Conservation (phyloP, 1,140 invertebrate genomes). For the Rhynchophorus ferrugineus region DNA sequence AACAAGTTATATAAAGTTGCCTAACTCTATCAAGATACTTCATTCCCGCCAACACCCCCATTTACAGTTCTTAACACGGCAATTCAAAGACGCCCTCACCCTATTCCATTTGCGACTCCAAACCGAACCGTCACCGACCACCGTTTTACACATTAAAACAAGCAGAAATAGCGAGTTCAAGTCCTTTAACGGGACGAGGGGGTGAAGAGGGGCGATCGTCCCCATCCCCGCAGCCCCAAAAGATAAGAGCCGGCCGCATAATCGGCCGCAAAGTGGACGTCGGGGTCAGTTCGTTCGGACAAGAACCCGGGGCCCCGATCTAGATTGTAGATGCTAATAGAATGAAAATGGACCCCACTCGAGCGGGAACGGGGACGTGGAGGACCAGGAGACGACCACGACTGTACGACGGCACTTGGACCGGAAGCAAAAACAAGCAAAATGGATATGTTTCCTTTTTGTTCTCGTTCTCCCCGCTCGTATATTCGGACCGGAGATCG, state of each 20-base stretch:
- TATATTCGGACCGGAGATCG: conserved; percentile 29
- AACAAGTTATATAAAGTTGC: too few species aligned
- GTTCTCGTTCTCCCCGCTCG: conserved; percentile 31
- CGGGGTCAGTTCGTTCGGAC: conserved; percentile 27
- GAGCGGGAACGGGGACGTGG: too few species aligned
- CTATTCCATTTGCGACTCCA: too few species aligned
- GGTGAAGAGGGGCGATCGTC: conserved; percentile 17
- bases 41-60: too few species aligned
- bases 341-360: too few species aligned
- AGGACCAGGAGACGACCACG: too few species aligned
- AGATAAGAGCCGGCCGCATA: conserved; percentile 34
- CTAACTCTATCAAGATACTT: too few species aligned
- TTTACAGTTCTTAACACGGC: too few species aligned
- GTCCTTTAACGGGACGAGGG: neutral
- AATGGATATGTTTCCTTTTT: conserved; percentile 43
- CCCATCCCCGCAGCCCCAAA: too few species aligned
- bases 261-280: conserved; percentile 36
- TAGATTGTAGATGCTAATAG: conserved; percentile 43
- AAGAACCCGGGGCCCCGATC: conserved; percentile 38
- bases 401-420: conserved; percentile 16
- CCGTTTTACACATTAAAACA: conserved; percentile 20
- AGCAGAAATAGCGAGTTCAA: neutral
- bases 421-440: conserved; percentile 41
- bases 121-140: conserved; percentile 20
- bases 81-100: too few species aligned